Evolutionary conservation across 2,888 invertebrate genomes (phyloP).

Genomic region (Marronus borbonicus): DNA sequence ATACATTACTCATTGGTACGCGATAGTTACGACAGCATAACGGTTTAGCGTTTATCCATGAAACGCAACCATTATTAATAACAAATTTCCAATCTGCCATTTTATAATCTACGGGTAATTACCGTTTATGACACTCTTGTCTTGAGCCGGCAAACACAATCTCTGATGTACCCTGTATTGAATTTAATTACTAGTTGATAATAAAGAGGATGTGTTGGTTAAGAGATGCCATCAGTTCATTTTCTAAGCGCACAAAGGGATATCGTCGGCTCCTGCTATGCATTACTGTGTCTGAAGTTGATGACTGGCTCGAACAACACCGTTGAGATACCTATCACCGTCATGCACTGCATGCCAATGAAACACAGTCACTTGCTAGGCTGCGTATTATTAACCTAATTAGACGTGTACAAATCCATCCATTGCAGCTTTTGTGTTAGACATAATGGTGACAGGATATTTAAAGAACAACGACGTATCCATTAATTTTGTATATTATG

Average conservation of each 20-base stretch:
- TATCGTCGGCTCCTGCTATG: not conserved
- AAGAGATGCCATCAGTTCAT: constrained; percentile 39
- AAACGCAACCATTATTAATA: constrained; percentile 39
- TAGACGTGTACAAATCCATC: constrained; percentile 20
- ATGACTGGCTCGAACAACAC: constrained; percentile 17
- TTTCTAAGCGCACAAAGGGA: constrained; percentile 30
- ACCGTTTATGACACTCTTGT: constrained; percentile 31
- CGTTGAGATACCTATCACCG: constrained; percentile 21
- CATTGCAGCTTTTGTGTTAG: not conserved
- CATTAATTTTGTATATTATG: not conserved
- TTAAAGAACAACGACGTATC: not conserved
- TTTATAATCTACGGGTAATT: constrained; percentile 40
- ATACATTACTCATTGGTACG: constrained; percentile 21
- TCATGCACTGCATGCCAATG: constrained; percentile 9
- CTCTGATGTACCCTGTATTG: constrained; percentile 26
- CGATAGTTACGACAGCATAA: constrained; percentile 14
- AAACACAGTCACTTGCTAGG: constrained; percentile 27
- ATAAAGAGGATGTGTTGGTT: constrained; percentile 41
- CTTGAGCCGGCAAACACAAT: constrained; percentile 16
- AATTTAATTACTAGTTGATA: constrained; percentile 42
- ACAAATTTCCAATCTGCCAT: constrained; percentile 31
- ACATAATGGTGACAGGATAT: not conserved
- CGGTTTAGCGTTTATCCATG: constrained; percentile 16
- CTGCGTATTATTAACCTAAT: constrained; percentile 42
- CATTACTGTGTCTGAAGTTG: constrained; percentile 3